Base-by-base conservation (phyloP, 2,888 invertebrate genomes). In the Liopterus haemorrhoidalis region DNA sequence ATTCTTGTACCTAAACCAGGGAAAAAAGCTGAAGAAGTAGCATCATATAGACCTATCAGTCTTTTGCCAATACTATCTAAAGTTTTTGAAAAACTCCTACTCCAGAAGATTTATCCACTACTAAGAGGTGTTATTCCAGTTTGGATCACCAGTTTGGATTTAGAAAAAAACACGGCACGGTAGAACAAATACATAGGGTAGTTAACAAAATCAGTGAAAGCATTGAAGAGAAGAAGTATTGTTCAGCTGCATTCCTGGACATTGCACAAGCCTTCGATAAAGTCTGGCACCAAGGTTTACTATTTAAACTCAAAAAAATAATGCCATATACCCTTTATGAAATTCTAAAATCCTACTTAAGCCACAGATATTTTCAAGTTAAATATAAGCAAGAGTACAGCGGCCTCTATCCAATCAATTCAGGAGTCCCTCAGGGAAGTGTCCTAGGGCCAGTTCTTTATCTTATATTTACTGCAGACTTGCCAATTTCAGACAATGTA, bases 251-350 rank as follows among this genome's bases (percentile, higher is more conserved):
- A 38, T 57, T 55, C 32, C 32, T 55, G 3, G 54, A 57, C 16
- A 41, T 54, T 14, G 41, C 49, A 8, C 56, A 57, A 35, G 56
- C 57, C 3, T 59, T 59, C 41, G 57, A 59, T 35, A 55, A 47
- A 28, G 58, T 59, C 5, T 54, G 53, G 50, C 54, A 55, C 20
- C 35, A 39, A 22, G 54, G 54, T 6, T 42, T 52, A 6, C 31
- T 53, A 9, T 45, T 38, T 18, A 54, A 54, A 45, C 36, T 53
- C 5, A 54, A 54, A 32, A n/a, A 42, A 15, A 14, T n/a, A n/a
- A n/a, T n/a, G n/a, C n/a, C n/a, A n/a, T n/a, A n/a, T n/a, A n/a
- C n/a, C n/a, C n/a, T n/a, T n/a, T n/a, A n/a, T n/a, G n/a, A n/a
- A n/a, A n/a, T n/a, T n/a, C n/a, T n/a, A n/a, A n/a, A n/a, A n/a